These are phyloP conservation scores for Drosophila sucinea DNA, from an alignment of 1,140 invertebrate species.

Conservation along the genomic window DNA sequence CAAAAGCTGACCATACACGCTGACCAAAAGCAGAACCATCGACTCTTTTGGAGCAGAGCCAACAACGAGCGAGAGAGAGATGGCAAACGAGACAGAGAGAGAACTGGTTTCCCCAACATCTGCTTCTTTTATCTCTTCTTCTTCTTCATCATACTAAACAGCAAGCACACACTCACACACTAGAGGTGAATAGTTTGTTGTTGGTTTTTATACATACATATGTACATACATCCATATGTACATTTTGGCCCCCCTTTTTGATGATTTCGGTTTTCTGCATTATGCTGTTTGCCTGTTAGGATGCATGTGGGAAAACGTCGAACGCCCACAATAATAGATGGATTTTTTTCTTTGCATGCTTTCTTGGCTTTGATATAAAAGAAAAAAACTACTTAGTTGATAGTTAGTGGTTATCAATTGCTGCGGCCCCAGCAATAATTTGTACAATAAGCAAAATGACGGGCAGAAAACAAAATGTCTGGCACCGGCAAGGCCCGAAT, in stretches of 20 bases:
- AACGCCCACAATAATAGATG: constrained; percentile 82
- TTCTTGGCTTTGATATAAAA: constrained; percentile 36
- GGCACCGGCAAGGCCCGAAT: constrained; percentile 51
- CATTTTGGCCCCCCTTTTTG: constrained; percentile 27
- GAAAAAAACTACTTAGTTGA: constrained; percentile 27
- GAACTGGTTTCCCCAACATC: constrained; percentile 46
- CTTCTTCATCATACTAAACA: constrained; percentile 48
- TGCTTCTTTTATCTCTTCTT: constrained; percentile 33
- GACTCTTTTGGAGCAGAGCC: constrained; percentile 41
- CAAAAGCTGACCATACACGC: constrained; percentile 63
- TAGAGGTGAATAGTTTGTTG: constrained; percentile 7
- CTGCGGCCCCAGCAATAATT: constrained; percentile 70
- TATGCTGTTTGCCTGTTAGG: constrained; percentile 74
- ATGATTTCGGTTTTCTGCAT: constrained; percentile 14
- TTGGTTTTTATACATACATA: neutral
- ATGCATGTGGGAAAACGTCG: constrained; percentile 82
- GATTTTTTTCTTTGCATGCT: constrained; percentile 58
- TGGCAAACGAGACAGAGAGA: neutral
- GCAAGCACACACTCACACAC: constrained; percentile 18
- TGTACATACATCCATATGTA: constrained; percentile 10
- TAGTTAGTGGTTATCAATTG: constrained; percentile 56
- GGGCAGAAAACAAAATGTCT: constrained; percentile 83
- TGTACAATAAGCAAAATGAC: constrained; percentile 83
- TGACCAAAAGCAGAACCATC: constrained; percentile 44
- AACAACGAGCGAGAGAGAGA: constrained; percentile 7